Percentiles rank a stretch among this genome's conserved stretches.
phyloP scores from a whole-genome alignment of 2,797 vertebrate species.

The Takifugu ocellatus region DNA sequence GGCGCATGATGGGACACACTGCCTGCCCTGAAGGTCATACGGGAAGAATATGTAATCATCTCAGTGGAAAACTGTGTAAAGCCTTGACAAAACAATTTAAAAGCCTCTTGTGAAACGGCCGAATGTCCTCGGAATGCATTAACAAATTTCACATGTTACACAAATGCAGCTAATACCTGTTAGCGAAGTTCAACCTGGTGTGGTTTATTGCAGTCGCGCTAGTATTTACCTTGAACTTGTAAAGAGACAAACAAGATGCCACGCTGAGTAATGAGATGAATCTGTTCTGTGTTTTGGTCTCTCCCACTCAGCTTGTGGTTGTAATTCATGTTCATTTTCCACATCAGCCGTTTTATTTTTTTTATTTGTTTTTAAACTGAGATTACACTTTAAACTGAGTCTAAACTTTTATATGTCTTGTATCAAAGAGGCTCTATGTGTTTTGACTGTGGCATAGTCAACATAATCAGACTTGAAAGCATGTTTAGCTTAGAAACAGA shows the following conservation, averaged over 20 bases:
- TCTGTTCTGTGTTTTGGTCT: not conserved
- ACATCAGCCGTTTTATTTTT: no score
- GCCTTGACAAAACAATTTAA: conserved; percentile 30
- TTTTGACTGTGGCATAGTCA: no score
- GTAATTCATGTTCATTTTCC: not conserved
- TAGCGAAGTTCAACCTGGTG: conserved; percentile 11
- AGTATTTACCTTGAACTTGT: conserved; percentile 18
- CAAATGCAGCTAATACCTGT: conserved; percentile 22
- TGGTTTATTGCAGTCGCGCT: conserved; percentile 13
- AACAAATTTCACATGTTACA: conserved; percentile 29
- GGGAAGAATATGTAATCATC: conserved; percentile 54
- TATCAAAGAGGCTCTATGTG: no score
- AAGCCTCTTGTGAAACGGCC: conserved; percentile 29
- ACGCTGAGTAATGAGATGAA: conserved; percentile 6
- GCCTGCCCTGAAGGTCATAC: conserved; percentile 42
- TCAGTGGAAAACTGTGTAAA: conserved; percentile 45
- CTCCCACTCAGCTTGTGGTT: conserved; percentile 8
- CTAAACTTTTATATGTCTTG: no score
- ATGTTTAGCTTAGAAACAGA: no score
- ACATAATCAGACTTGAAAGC: no score
- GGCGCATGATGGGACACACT: conserved; percentile 30
- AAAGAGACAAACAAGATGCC: conserved; percentile 26
- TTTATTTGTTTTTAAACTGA: no score
- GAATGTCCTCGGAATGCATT: conserved; percentile 11
- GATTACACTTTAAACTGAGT: no score